Evolutionary conservation across 2,888 invertebrate genomes (phyloP).

Genomic region (Drosophila helvetica): DNA sequence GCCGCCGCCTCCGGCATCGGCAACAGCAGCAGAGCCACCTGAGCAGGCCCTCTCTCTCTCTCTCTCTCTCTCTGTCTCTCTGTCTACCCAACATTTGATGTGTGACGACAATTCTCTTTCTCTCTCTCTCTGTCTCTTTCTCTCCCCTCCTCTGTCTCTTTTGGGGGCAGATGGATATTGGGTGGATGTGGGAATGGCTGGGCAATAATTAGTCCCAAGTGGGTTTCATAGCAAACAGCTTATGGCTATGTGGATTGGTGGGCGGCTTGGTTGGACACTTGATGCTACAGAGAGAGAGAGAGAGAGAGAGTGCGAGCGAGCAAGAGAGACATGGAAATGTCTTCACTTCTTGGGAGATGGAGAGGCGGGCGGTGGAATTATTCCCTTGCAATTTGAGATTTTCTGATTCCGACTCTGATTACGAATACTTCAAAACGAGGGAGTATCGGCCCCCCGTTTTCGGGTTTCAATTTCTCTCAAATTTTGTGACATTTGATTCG

Average conservation of each 20-base stretch:
- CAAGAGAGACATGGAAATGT: not conserved
- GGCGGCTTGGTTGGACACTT: not conserved
- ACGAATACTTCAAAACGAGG: not conserved
- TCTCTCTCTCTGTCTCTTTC: conserved; percentile 9
- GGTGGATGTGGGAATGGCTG: conserved; percentile 33
- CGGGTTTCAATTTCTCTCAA: too few relatives aligned
- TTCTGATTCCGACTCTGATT: not conserved
- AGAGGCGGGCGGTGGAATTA: not conserved
- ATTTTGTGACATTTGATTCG: too few relatives aligned
- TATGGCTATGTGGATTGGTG: conserved; percentile 3
- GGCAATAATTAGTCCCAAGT: conserved; percentile 77
- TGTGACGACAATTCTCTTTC: conserved; percentile 54
- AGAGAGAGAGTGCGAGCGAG: not conserved
- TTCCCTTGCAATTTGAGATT: not conserved
- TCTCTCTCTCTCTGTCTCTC: not conserved
- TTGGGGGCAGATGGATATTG: conserved; percentile 25
- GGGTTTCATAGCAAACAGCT: conserved; percentile 67
- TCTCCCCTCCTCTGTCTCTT: conserved; percentile 14
- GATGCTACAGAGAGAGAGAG: not conserved
- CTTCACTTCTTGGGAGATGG: too few relatives aligned
- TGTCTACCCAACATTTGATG: conserved; percentile 39
- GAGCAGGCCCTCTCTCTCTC: conserved; percentile 9
- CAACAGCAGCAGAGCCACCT: conserved; percentile 23
- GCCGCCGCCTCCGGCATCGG: conserved; percentile 5
- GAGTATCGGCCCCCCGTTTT: not conserved